A percentile compares a stretch with the other conserved stretches of the same genome.
These are phyloP conservation scores for Chiloscyllium punctatum DNA, from an alignment of 2,797 vertebrate genomes.

Conservation along the genomic window DNA sequence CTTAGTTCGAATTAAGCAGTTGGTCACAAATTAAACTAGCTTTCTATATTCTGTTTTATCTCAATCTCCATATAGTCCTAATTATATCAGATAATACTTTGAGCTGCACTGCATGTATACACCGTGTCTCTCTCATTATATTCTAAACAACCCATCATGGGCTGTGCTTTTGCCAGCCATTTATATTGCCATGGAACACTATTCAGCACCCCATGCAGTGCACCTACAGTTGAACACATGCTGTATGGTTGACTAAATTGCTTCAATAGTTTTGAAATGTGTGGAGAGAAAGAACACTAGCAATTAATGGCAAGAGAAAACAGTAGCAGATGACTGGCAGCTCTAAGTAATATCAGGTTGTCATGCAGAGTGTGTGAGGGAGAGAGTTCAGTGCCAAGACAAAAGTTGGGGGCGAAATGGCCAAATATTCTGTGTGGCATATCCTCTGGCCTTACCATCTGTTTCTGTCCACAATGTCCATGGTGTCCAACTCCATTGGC, in stretches of 20 bases:
- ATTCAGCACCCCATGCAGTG: neutral
- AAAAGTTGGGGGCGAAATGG: neutral
- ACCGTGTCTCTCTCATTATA: neutral
- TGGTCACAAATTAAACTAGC: too few species aligned
- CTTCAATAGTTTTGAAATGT: neutral
- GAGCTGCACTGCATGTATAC: neutral
- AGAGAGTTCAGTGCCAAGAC: constrained; percentile 7
- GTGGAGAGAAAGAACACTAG: neutral
- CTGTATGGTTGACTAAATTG: neutral
- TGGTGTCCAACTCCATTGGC: neutral
- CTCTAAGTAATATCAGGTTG: neutral
- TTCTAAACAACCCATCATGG: neutral
- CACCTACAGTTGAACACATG: neutral
- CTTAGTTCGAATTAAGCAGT: too few species aligned
- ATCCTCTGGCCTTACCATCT: constrained; percentile 22
- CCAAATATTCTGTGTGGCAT: neutral
- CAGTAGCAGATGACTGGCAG: constrained; percentile 4
- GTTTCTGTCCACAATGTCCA: neutral
- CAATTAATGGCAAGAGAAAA: constrained; percentile 6
- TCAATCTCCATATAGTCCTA: neutral
- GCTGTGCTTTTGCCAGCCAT: constrained; percentile 13
- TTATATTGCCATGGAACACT: neutral
- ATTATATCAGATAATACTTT: neutral
- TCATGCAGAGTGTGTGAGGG: neutral
- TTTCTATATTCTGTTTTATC: neutral